Evolutionary conservation across 2,797 vertebrate genomes (phyloP).

Genomic region (Potorous gilbertii): DNA sequence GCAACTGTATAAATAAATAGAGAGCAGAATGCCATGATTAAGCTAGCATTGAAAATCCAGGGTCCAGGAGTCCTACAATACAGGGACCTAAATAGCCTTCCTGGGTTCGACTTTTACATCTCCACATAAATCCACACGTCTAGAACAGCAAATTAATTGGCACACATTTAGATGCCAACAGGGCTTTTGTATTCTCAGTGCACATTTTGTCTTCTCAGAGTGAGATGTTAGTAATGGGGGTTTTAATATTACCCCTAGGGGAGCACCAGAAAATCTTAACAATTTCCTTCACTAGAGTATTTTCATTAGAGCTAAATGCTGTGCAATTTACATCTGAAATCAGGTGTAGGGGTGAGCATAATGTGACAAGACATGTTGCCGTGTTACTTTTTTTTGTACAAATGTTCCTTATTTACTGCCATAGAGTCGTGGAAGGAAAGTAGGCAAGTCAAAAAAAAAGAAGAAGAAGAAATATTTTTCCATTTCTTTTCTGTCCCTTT

Average conservation of each 20-base stretch:
- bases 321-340: conserved; percentile 91
- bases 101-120: conserved; percentile 87
- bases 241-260: conserved; percentile 90
- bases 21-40: conserved; percentile 88
- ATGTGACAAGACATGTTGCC: conserved; percentile 87
- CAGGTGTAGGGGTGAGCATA: conserved; percentile 87
- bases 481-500: conserved; percentile 81
- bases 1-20: conserved; percentile 90
- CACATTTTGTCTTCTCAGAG: conserved; percentile 88
- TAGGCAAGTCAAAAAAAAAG: conserved; percentile 77
- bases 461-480: conserved; percentile 73
- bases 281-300: conserved; percentile 90
- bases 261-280: conserved; percentile 90
- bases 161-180: conserved; percentile 88
- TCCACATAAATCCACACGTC: conserved; percentile 82
- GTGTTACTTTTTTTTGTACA: conserved; percentile 72
- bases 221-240: conserved; percentile 87
- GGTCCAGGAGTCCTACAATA: conserved; percentile 86
- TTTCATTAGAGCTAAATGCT: conserved; percentile 91
- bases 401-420: conserved; percentile 84
- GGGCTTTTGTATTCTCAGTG: conserved; percentile 88
- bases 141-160: conserved; percentile 87
- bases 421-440: conserved; percentile 81
- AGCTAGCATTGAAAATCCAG: conserved; percentile 87
- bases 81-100: conserved; percentile 86